Base-by-base conservation (phyloP, 1,140 invertebrate genomes). In the Heliconius eleuchia region DNA sequence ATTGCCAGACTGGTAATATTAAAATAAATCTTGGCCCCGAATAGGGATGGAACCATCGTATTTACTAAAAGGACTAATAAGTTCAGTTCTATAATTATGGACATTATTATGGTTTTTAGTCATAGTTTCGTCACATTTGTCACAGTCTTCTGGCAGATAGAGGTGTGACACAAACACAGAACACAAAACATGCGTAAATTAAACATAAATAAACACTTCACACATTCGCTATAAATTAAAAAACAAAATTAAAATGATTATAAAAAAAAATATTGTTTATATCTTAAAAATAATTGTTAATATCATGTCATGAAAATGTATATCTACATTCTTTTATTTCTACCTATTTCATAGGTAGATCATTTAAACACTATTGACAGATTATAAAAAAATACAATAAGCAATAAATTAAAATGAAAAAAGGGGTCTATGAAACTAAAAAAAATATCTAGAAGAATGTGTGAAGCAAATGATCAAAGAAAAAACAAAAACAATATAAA, bases 151-250 rank as follows among this genome's bases (percentile, higher is more conserved):
- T 30, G 66, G 78, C 46, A 76, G 27, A 72, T 66, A 55, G 60
- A 66, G 60, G 27, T 60, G 30, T 66, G 60, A 66, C 60, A 66
- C 60, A 37, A 37, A 77, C 55, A 82, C 76, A 42, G 30, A 76
- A 79, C 42, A 52, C 50, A 52, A 73, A 80, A 42, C 81, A 82
- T 82, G 81, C 81, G 9, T 70, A 76, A 34, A 76, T 71, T 80
- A 74, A 74, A 34, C 70, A 42, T 57, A 75, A 76, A 77, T 82
- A 83, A 70, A 46, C 60, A 66, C 60, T 66, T 74, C 76, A 80
- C 80, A 80, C 80, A 77, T 77, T 76, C 75, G 13, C 37, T 71
- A 30, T 74, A 57, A 74, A 46, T 37, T 60, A 37, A 57, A 18
- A 4, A 30, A 18, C 6, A n/a, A 55, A 23, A 57, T 5, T n/a